Conservation (phyloP, 2,797 vertebrate species). For the Takifugu ocellatus region DNA sequence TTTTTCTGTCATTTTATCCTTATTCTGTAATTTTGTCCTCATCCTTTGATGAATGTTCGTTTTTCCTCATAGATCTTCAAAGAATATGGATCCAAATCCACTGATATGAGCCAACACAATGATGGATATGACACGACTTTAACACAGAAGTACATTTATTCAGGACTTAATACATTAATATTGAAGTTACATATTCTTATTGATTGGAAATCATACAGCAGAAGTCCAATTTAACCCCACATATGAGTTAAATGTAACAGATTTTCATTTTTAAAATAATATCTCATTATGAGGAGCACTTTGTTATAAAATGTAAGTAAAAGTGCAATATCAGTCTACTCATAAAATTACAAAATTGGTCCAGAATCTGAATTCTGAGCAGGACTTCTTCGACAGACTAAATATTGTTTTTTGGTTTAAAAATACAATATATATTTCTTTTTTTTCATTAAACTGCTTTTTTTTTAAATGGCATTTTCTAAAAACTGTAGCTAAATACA, state of each 20-base stretch:
- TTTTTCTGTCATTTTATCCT: too few relatives aligned
- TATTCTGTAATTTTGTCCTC: neutral
- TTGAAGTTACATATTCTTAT: constrained; percentile 75
- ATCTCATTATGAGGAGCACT: constrained; percentile 71
- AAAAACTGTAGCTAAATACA: constrained; percentile 79
- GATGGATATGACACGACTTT: constrained; percentile 28
- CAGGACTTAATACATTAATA: constrained; percentile 83
- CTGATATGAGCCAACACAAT: constrained; percentile 2
- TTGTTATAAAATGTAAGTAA: constrained; percentile 78
- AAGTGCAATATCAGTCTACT: constrained; percentile 83
- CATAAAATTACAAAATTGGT: constrained; percentile 78
- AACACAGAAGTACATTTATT: constrained; percentile 79
- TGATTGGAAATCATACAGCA: constrained; percentile 78
- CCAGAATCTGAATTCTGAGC: constrained; percentile 75
- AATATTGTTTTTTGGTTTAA: constrained; percentile 67
- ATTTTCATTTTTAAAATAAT: constrained; percentile 75
- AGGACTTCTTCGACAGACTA: constrained; percentile 70
- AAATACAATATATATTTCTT: constrained; percentile 58
- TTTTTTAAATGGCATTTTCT: constrained; percentile 62
- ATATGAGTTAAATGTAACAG: constrained; percentile 89
- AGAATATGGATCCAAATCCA: neutral
- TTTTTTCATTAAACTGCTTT: constrained; percentile 57
- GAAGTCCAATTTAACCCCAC: constrained; percentile 73
- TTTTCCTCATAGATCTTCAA: neutral
- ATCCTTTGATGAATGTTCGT: neutral